Conservation (phyloP, 2,888 invertebrate species). For the Leucozona laternaria region DNA sequence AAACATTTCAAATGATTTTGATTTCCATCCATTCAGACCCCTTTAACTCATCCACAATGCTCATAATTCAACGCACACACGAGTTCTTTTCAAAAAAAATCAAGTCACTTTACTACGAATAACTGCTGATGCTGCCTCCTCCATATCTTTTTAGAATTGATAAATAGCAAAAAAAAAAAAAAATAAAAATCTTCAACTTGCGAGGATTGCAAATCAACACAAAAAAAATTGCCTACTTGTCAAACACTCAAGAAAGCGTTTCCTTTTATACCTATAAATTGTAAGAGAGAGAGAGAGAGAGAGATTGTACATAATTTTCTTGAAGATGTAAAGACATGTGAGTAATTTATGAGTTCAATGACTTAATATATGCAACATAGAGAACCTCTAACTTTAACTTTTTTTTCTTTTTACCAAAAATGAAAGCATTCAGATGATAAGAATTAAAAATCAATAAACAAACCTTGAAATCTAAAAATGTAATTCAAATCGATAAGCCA, state of each 20-base stretch:
- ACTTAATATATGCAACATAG: neutral
- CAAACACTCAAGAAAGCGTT: constrained; percentile 32
- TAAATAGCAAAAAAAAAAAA: constrained; percentile 4
- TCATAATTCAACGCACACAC: neutral
- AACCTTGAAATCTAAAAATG: constrained; percentile 74
- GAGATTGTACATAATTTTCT: constrained; percentile 11
- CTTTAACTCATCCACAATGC: constrained; percentile 12
- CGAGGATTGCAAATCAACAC: neutral
- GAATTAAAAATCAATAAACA: constrained; percentile 68
- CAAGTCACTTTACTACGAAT: constrained; percentile 12
- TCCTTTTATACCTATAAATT: constrained; percentile 11
- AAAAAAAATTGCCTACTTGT: constrained; percentile 27
- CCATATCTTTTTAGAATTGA: neutral
- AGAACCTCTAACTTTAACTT: neutral
- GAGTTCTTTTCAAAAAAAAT: constrained; percentile 42
- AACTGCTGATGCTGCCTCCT: neutral
- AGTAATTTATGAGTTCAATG: constrained; percentile 65
- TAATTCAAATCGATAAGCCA: constrained; percentile 64
- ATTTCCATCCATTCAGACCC: constrained; percentile 18
- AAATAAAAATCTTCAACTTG: constrained; percentile 28
- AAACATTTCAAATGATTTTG: constrained; percentile 41
- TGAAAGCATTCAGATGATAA: constrained; percentile 51
- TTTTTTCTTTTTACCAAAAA: constrained; percentile 15
- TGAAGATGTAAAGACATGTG: neutral
- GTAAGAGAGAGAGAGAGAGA: neutral